phyloP scores from a whole-genome alignment of 2,113 vertebrate genomes.

The Jaculus jaculus region DNA sequence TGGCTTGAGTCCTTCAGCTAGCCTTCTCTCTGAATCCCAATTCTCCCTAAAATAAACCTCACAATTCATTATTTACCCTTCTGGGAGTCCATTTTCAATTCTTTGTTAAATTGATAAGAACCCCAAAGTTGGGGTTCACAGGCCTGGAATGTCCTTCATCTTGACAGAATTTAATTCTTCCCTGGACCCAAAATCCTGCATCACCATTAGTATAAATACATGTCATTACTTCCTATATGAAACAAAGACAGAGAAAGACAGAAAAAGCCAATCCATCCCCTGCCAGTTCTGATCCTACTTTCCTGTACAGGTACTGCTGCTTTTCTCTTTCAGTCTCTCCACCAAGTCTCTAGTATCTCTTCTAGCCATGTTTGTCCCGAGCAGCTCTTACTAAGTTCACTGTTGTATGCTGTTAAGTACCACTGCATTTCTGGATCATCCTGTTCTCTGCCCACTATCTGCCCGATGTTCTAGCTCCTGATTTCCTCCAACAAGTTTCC shows the following conservation, averaged over 20 bases:
- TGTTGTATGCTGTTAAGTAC: fast-evolving
- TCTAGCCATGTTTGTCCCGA: background rate
- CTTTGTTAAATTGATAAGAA: too few species aligned
- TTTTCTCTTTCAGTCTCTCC: background rate
- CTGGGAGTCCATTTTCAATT: too few species aligned
- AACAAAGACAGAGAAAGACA: too few species aligned
- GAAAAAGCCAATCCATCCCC: background rate
- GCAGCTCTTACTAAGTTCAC: background rate
- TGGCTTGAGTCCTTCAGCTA: too few species aligned
- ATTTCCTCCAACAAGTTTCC: background rate
- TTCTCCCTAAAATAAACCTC: too few species aligned
- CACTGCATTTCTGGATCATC: background rate
- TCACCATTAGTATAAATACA: background rate
- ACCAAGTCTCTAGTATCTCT: too few species aligned
- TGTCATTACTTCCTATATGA: background rate
- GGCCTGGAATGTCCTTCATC: too few species aligned
- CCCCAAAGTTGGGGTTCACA: too few species aligned
- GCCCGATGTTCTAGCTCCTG: background rate
- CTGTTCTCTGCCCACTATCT: background rate
- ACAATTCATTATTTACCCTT: too few species aligned
- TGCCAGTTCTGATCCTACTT: background rate
- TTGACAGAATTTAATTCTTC: too few species aligned
- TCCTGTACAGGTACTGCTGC: background rate
- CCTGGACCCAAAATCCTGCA: too few species aligned
- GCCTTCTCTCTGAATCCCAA: too few species aligned